These are phyloP conservation scores for Chelonus insularis DNA, from an alignment of 1,140 invertebrate species.

Conservation along the genomic window DNA sequence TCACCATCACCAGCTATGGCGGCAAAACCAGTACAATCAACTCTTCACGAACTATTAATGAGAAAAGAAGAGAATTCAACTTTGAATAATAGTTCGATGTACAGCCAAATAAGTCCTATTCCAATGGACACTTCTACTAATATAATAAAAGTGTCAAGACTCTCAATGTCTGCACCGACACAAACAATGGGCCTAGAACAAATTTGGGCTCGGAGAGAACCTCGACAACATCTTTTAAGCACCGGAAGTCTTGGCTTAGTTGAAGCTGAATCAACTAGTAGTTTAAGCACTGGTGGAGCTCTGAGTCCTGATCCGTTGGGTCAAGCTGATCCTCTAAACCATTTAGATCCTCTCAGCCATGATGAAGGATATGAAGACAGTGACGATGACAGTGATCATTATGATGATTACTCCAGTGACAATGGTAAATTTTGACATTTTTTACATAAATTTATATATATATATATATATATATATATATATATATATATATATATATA, in stretches of 20 bases:
- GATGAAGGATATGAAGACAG: slow-evolving; percentile 74
- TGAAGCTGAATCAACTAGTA: slow-evolving; percentile 86
- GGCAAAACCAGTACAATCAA: slow-evolving; percentile 47
- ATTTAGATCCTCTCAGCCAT: slow-evolving; percentile 78
- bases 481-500: not conserved
- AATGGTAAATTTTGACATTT: slow-evolving; percentile 61
- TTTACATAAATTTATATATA: too few species aligned
- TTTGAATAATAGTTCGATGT: slow-evolving; percentile 49
- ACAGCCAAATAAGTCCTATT: slow-evolving; percentile 21
- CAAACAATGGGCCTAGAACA: slow-evolving; percentile 74
- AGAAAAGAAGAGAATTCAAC: slow-evolving; percentile 60
- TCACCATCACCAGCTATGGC: slow-evolving; percentile 53
- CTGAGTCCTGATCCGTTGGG: slow-evolving; percentile 71
- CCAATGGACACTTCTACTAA: slow-evolving; percentile 48
- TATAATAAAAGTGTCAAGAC: slow-evolving; percentile 64
- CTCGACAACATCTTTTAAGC: slow-evolving; percentile 82
- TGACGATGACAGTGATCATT: slow-evolving; percentile 82
- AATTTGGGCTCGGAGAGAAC: slow-evolving; percentile 83
- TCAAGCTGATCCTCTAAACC: slow-evolving; percentile 76
- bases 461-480: not conserved
- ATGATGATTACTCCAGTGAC: slow-evolving; percentile 83
- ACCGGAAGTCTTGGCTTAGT: slow-evolving; percentile 74
- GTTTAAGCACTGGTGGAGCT: slow-evolving; percentile 78
- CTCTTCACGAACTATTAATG: slow-evolving; percentile 71
- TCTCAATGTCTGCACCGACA: slow-evolving; percentile 84